Evolutionary conservation across 2,888 invertebrate species (phyloP).

Genomic region (Autographa pulchrina): DNA sequence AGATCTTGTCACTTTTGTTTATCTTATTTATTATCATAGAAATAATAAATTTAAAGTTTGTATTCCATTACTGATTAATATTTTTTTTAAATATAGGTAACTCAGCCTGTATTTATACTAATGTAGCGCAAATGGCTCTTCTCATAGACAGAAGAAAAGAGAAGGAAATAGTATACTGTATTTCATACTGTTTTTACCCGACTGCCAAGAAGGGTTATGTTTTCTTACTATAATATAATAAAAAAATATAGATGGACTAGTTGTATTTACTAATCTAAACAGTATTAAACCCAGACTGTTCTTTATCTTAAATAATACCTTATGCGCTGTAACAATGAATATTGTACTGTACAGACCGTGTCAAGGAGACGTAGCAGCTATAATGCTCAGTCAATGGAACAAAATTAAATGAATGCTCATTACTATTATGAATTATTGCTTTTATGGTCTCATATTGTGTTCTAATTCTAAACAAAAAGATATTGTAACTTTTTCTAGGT

Average conservation of each 20-base stretch:
- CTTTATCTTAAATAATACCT: constrained; percentile 35
- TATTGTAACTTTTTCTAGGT: background rate
- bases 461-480: background rate
- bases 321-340: constrained; percentile 52
- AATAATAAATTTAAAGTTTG: constrained; percentile 1
- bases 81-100: background rate
- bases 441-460: constrained; percentile 8
- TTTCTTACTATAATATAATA: background rate
- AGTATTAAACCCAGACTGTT: constrained; percentile 17
- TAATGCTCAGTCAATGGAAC: constrained; percentile 71
- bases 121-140: background rate
- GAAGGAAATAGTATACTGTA: background rate
- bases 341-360: constrained; percentile 57
- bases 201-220: too few relatives aligned
- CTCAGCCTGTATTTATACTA: too few relatives aligned
- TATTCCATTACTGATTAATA: background rate
- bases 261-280: constrained; percentile 8
- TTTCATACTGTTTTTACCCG: background rate
- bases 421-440: constrained; percentile 33
- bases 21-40: background rate
- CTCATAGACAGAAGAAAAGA: background rate
- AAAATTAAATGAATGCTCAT: constrained; percentile 46
- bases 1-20: constrained; percentile 1
- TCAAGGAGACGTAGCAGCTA: constrained; percentile 70
- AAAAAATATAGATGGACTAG: background rate